A percentile compares a stretch with the other conserved stretches of the same genome.
Evolutionary conservation across 2,797 vertebrate genomes (phyloP).

Genomic region (Picus viridis): DNA sequence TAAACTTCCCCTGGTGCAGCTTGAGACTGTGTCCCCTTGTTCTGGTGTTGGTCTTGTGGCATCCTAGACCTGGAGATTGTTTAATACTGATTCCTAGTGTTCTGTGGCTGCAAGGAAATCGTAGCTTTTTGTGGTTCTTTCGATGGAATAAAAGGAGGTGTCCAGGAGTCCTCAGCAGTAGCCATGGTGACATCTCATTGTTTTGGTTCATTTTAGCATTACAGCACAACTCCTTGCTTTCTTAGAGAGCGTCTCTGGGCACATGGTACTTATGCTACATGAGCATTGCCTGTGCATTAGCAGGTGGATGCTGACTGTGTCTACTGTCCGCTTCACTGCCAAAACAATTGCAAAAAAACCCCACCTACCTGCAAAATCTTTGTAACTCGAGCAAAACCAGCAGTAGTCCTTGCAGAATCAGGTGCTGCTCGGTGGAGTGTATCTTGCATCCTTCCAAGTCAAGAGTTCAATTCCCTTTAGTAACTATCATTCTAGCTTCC

Average conservation of each 20-base stretch:
- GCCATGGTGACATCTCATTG: neutral
- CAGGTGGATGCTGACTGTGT: neutral
- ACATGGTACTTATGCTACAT: rapidly evolving
- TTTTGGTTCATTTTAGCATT: neutral
- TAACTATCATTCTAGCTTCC: neutral
- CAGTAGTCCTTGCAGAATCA: neutral
- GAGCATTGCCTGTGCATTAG: neutral
- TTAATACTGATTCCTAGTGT: neutral
- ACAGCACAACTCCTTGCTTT: neutral
- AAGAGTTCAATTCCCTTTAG: neutral
- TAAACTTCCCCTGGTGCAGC: too few relatives aligned
- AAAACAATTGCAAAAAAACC: neutral
- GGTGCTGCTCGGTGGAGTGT: neutral
- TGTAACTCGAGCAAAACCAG: neutral
- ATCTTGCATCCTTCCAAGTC: neutral
- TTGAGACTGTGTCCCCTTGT: too few relatives aligned
- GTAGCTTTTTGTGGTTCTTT: neutral
- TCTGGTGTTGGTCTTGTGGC: neutral
- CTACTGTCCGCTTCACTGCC: neutral
- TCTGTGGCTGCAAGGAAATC: neutral
- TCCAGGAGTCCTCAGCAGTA: neutral
- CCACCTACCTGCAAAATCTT: too few relatives aligned
- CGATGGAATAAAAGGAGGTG: neutral
- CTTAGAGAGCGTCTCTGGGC: neutral
- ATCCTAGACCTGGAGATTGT: neutral